Evolutionary conservation across 2,797 vertebrate genomes (phyloP), one percentile per base, ranked within the genome.

Genomic region (Sparidentex hasta): DNA sequence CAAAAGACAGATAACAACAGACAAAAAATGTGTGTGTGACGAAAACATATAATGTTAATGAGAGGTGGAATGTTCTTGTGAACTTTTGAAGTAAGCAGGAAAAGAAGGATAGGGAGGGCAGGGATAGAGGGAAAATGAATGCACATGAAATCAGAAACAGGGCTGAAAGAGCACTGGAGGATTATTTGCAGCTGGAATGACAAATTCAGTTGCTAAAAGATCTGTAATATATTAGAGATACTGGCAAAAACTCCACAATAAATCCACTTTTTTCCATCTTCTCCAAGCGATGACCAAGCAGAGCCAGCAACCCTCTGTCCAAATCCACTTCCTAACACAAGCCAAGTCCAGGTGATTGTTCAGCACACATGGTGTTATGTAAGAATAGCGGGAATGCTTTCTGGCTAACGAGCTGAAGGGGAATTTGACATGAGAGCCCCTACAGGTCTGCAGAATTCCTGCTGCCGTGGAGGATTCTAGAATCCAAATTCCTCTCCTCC

Each of bases 331-430:
- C 75, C 77, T 48, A 20, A 72, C 56, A 50, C 65, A 23, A 71
- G 76, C 76, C 71, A 76, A 63, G 83, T 58, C 50, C 88, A 92
- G 88, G 81, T 85, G 89, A 89, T 52, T 81, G 73, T 79, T 87
- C 64, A 71, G 59, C 67, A 83, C 74, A 80, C 16, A 52, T 66
- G 23, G 48, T 21, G 68, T 92, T 90, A 86, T 81, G 76, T 87
- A 90, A 89, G 80, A 41, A 67, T 43, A n/a, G 69, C n/a, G 17
- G 78, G 86, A 88, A 88, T 78, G 88, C 63, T 78, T 64, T 76
- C 58, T 68, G 66, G 65, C 68, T 55, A 52, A 83, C 18, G 58
- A 82, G 68, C 80, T 83, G 75, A 81, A 76, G 65, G 77, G 82
- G 84, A 88, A 87, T 82, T 70, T 74, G 71, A 77, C 74, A 73